Evolutionary conservation across 2,797 vertebrate genomes (phyloP).

Genomic region (Sparidentex hasta): DNA sequence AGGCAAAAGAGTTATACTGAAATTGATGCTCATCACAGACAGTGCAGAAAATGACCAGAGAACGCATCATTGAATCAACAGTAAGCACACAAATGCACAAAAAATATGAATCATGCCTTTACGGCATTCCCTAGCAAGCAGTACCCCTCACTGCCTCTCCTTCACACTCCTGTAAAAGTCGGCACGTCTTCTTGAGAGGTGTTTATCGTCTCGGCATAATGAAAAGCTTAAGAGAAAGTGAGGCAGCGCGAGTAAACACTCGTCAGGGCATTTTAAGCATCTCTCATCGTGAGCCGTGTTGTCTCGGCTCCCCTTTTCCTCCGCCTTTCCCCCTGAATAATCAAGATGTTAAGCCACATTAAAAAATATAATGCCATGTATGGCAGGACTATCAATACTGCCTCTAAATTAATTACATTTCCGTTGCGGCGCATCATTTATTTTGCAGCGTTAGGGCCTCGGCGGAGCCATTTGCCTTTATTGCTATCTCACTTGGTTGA

Average conservation of each 20-base stretch:
- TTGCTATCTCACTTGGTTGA: conserved; percentile 97
- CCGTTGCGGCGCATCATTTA: conserved; percentile 98
- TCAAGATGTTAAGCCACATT: conserved; percentile 99
- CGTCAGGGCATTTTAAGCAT: conserved; percentile 81
- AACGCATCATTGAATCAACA: conserved; percentile 40
- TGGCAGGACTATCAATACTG: conserved; percentile 99
- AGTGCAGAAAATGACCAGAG: conserved; percentile 20
- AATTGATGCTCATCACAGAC: conserved; percentile 14
- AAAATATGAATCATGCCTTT: conserved; percentile 47
- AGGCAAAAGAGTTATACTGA: neutral
- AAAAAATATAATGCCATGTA: conserved; percentile 97
- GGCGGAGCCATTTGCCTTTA: conserved; percentile 98
- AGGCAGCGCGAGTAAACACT: conserved; percentile 80
- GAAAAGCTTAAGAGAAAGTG: conserved; percentile 86
- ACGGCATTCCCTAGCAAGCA: conserved; percentile 37
- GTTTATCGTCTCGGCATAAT: conserved; percentile 81
- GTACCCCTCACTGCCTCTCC: conserved; percentile 49
- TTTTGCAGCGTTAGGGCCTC: conserved; percentile 96
- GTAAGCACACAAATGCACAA: conserved; percentile 35
- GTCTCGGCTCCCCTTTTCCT: conserved; percentile 69
- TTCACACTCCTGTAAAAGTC: conserved; percentile 68
- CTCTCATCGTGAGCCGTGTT: conserved; percentile 79
- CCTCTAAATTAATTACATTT: conserved; percentile 99
- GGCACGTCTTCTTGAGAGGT: conserved; percentile 68
- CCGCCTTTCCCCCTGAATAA: conserved; percentile 82